A percentile compares a stretch with the other conserved stretches of the same genome.
phyloP scores from a whole-genome alignment of 2,113 vertebrate genomes.

The Strigops habroptila region DNA sequence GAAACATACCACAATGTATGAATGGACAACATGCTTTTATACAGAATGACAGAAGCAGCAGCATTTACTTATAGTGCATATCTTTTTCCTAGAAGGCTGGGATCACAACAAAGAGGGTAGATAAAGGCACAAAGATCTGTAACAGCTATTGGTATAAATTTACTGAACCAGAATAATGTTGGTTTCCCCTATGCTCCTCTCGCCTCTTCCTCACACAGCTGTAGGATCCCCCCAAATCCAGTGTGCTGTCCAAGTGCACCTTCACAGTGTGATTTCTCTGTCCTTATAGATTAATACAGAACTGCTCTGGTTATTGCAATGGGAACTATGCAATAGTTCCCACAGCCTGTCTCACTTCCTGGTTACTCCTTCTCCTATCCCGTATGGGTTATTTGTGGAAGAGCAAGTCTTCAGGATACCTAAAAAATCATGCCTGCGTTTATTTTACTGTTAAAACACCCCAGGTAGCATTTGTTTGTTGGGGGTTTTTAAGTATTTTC shows the following conservation, averaged over 20 bases:
- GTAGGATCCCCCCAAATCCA: background rate
- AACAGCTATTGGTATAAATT: background rate
- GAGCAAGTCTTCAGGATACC: background rate
- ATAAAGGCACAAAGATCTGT: background rate
- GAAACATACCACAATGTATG: background rate
- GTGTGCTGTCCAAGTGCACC: background rate
- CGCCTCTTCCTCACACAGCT: background rate
- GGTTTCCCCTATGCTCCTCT: too few species aligned
- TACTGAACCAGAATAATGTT: background rate
- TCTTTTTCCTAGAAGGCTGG: background rate
- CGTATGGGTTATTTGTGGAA: background rate
- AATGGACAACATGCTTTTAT: background rate
- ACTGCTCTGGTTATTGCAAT: background rate
- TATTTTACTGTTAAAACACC: background rate
- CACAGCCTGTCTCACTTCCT: background rate
- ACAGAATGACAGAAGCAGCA: background rate
- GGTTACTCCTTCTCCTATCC: background rate
- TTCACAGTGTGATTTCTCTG: accelerated
- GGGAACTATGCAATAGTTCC: background rate
- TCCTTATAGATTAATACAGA: background rate
- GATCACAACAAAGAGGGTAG: background rate
- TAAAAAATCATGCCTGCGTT: accelerated
- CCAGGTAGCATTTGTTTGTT: background rate
- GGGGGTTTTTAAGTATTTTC: background rate
- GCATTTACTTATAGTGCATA: background rate